Conservation (phyloP, 2,797 vertebrate species). For the Clarias platycephalus region DNA sequence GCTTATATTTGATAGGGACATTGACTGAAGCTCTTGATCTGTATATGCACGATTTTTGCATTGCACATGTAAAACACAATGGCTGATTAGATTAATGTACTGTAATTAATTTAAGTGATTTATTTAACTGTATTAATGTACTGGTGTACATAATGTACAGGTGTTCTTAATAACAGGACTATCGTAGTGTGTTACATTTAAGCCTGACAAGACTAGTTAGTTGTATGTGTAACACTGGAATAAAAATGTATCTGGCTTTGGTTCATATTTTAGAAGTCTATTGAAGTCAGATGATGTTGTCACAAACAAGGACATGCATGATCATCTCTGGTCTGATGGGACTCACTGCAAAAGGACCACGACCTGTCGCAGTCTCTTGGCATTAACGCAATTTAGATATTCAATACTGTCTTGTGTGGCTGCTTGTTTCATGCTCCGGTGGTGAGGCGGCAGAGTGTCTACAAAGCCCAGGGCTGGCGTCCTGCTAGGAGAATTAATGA, state of each 20-base stretch:
- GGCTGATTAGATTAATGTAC: no score
- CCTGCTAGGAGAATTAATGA: slow-evolving; percentile 73
- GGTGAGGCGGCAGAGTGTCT: slow-evolving; percentile 50
- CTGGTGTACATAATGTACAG: no score
- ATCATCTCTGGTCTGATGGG: neutral
- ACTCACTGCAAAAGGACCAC: neutral
- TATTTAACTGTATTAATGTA: no score
- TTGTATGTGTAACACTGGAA: neutral
- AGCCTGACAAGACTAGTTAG: neutral
- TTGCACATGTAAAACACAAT: no score
- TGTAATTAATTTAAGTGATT: no score
- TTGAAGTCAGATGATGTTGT: neutral
- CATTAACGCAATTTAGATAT: slow-evolving; percentile 57
- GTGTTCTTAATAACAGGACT: no score
- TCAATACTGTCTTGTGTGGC: slow-evolving; percentile 62
- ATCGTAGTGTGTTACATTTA: neutral
- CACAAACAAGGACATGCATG: neutral
- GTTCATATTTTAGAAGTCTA: neutral
- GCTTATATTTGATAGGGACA: no score
- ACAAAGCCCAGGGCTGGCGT: slow-evolving; percentile 49
- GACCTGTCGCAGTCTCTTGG: slow-evolving; percentile 37
- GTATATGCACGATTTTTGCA: no score
- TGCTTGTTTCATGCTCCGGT: slow-evolving; percentile 68
- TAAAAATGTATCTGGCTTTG: neutral
- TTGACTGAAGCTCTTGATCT: no score